Base-by-base conservation (phyloP, 2,888 invertebrate genomes). In the Melinaea menophilus region DNA sequence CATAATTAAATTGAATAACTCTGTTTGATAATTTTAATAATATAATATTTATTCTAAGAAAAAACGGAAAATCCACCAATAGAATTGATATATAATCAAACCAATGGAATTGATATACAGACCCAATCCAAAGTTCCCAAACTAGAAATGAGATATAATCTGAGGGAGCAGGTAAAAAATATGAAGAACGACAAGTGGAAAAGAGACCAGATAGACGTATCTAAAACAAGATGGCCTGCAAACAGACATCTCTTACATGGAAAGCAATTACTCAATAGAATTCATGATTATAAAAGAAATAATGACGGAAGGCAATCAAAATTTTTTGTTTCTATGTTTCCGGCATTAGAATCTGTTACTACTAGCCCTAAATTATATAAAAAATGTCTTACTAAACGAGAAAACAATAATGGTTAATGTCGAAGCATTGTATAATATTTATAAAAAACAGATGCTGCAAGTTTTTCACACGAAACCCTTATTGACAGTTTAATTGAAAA, bases 151-250 rank as follows among this genome's bases (percentile, higher is more conserved):
- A 79, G 75, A 63, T 87, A 88, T 56, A 84, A 84, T 64, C 72
- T 85, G 46, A 75, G 83, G 46, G 87, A 89, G 64, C 85, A 86
- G n/a, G n/a, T n/a, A 69, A 88, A 80, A 67, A 80, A 85, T 60
- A 79, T 73, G 61, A 86, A 81, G 64, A 72, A 80, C 37, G 80
- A 82, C 11, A 67, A 72, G 58, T 37, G 76, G 0, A 84, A 77
- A 70, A 64, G 68, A 48, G 81, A 84, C 51, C 75, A 72, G 11
- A 66, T 76, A 5, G 83, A 83, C 55, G 70, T 81, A 7, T 80
- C 81, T 0, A 84, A 80, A 64, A 80, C 82, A 51, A 81, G 84
- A 67, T 87, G 88, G 88, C 85, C 86, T 0, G 62, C 73, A 59
- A n/a, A n/a, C n/a, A n/a, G n/a, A n/a, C n/a, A n/a, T n/a, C n/a